Evolutionary conservation across 2,113 vertebrate species (phyloP).

Genomic region (Ochotona princeps): DNA sequence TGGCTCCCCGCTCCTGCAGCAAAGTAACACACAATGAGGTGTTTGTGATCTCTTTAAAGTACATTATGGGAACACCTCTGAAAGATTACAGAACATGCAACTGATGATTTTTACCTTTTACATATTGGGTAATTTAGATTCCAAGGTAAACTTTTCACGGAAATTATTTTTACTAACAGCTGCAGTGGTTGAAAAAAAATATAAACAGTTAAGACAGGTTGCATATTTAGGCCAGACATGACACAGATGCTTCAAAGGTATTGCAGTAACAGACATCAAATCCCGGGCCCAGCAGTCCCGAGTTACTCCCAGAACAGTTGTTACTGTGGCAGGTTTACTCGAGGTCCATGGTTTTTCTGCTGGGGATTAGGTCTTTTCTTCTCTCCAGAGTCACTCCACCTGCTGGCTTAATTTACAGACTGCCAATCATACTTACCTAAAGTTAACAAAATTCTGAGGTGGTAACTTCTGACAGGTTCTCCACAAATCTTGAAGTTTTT

Average conservation of each 20-base stretch:
- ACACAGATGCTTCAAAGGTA: not conserved
- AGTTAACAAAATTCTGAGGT: slow-evolving; percentile 94
- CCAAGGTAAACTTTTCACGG: not conserved
- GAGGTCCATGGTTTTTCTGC: not conserved
- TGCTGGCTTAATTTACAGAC: not conserved
- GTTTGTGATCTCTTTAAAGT: not conserved
- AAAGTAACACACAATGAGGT: not conserved
- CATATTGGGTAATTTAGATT: not conserved
- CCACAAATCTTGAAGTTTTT: slow-evolving; percentile 97
- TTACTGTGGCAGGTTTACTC: not conserved
- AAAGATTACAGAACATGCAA: not conserved
- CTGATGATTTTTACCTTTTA: slow-evolving; percentile 2
- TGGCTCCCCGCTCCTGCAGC: too few species aligned
- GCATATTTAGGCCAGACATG: fast-evolving
- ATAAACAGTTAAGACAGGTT: not conserved
- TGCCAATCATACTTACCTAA: slow-evolving; percentile 88
- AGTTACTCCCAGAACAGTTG: not conserved
- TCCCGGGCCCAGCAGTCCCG: not conserved
- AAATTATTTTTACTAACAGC: not conserved
- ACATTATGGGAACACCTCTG: not conserved
- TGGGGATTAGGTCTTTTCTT: not conserved
- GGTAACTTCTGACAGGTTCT: slow-evolving; percentile 95
- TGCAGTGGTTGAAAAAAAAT: not conserved
- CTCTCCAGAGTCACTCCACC: fast-evolving
- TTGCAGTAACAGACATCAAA: not conserved